Base-by-base conservation (phyloP, 1,140 invertebrate genomes). In the Luehdorfia chinensis region DNA sequence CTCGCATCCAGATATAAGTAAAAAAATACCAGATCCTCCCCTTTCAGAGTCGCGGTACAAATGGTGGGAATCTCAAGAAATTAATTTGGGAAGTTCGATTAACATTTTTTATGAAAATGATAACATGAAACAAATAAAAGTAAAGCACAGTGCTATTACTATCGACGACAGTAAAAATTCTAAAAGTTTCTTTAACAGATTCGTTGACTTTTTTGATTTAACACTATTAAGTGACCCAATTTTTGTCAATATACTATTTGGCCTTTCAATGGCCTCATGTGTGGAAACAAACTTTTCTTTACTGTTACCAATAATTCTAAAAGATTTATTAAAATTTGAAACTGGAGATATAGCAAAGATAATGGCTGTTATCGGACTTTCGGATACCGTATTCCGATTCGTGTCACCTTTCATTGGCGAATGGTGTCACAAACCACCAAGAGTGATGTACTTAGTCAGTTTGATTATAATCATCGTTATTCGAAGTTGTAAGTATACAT, bases 271-370 rank as follows among this genome's bases (percentile, higher is more conserved):
- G 1, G 91, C 92, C 0, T 89, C 91, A 7, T 92, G 91, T 59
- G 90, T 90, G 0, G 92, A 93, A 64, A 87, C 92, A 1, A 93
- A 92, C 62, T 93, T 93, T 59, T 89, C 91, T 1, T 68, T 91
- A 2, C 52, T 93, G 6, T 88, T 90, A 1, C 91, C 92, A 11
- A 91, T 92, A 16, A 92, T 93, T 19, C 67, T 93, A 1, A 85
- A 85, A 8, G 92, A 92, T 31, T 74, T 84, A 77, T 59, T 85
- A 39, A 39, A 87, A 8, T 91, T 91, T 47, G 73, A 80, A 6
- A 90, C 87, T 1, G 52, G 74, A 1, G 55, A 91, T 47, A 91
- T 90, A 44, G 91, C 91, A 1, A 84, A 78, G 12, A 71, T 91
- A 19, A 90, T 93, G 90, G 90, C 90, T 15, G 60, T 88, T 0